Conservation (phyloP, 2,113 vertebrate genomes). For the Cranoglanis bouderius region DNA sequence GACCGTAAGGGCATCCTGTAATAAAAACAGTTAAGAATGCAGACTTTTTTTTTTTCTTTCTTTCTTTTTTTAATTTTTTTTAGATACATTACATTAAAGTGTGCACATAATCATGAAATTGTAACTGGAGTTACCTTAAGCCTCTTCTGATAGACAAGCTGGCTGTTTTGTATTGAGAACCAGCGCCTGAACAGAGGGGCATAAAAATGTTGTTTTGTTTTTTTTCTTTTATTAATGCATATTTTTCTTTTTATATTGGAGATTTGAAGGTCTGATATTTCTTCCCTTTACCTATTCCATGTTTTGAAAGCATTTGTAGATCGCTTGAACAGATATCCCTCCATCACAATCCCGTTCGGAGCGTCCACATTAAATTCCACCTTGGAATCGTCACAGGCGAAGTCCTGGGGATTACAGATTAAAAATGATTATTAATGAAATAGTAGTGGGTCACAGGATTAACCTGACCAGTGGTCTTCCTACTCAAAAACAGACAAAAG, state of each 20-base stretch:
- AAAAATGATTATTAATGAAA: background rate
- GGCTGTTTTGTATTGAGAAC: conserved; percentile 99
- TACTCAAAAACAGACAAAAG: background rate
- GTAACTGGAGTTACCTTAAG: conserved; percentile 83
- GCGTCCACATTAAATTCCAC: conserved; percentile 77
- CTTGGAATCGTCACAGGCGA: conserved; percentile 74
- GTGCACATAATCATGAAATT: background rate
- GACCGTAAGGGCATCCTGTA: conserved; percentile 90
- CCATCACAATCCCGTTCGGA: conserved; percentile 78
- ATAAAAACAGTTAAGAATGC: background rate
- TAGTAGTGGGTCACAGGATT: background rate
- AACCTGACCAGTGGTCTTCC: background rate
- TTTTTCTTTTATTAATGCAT: too few relatives aligned
- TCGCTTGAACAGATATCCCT: conserved; percentile 78
- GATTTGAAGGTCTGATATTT: background rate
- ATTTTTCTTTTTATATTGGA: background rate
- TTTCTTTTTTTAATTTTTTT: background rate
- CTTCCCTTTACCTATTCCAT: conserved; percentile 71
- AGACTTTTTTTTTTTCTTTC: background rate
- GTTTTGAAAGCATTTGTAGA: conserved; percentile 79
- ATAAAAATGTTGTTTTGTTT: background rate
- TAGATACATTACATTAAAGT: background rate
- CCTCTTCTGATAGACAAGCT: conserved; percentile 98
- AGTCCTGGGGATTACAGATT: conserved; percentile 62
- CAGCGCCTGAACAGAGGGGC: conserved; percentile 82